Base-by-base conservation (phyloP, 2,888 invertebrate species). In the Caenorhabditis sp. region DNA sequence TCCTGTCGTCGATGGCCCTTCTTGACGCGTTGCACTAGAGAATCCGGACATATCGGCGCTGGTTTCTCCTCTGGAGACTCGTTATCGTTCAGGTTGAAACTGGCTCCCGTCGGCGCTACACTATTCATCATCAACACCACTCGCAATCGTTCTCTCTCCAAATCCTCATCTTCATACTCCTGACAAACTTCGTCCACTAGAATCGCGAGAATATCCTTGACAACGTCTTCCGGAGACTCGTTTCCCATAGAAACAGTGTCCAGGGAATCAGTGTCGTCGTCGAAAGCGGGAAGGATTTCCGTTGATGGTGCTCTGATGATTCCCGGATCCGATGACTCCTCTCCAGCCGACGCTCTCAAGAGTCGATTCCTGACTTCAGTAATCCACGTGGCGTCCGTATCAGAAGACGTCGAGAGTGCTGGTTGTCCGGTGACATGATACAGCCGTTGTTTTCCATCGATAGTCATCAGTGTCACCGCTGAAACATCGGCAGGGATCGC, bases 1-100 rank as follows among this genome's bases (percentile, higher is more conserved):
- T 91, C 91, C 68, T 90, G 90, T 31, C 91, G 47, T 51, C 91
- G 80, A 69, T 91, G 91, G 4, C 89, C 89, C 49, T 84, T 85
- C 19, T 86, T 85, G 47, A 89, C 82, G 1, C 89, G 22, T 28
- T 80, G 79, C 4, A 83, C 75, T 1, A 76, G 38, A 5, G 74
- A 28, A 41, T 75, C 80, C 8, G 75, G 61, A 19, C 59, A 56
- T 5, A 63, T 56, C 6, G 80, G 73, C 16, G 59, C 69, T 12
- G 75, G 68, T 47, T 59, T 59, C 22, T 66, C 70, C 14, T 49
- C 26, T 14, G 19, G 19, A 22, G 59, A 54, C n/a, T 63, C 44
- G 16, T 38, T 49, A 10, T 68, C 75, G 41, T 66, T 61, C n/a
- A 14, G 28, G 3, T 26, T 69, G 47, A 83, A 83, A 41, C 51